Conservation (phyloP, 1,140 invertebrate genomes). For the Brachionus rubens region DNA sequence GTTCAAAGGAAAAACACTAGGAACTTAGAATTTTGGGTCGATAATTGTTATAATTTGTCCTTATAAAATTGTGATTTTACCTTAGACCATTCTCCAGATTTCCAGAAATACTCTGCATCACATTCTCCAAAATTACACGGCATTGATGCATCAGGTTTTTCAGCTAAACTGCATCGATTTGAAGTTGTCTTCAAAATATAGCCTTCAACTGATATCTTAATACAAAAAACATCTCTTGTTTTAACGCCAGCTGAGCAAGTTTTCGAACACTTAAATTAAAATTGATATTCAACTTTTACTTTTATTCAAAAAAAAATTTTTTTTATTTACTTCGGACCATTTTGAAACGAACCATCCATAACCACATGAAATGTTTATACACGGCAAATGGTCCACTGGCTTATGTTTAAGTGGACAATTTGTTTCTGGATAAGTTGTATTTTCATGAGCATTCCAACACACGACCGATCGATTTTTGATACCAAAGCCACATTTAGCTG, state of each 20-base stretch:
- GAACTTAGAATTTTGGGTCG: too few species aligned
- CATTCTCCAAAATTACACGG: conserved; percentile 31
- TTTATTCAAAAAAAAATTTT: background rate
- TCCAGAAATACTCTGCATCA: conserved; percentile 18
- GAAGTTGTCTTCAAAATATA: conserved; percentile 8
- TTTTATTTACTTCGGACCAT: conserved; percentile 19
- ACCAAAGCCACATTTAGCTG: conserved; percentile 38
- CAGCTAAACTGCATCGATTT: background rate
- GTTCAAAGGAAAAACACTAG: too few species aligned
- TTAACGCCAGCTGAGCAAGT: conserved; percentile 20
- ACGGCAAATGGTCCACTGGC: conserved; percentile 20
- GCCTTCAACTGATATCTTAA: conserved; percentile 9
- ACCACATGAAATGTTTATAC: conserved; percentile 20
- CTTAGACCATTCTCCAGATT: conserved; percentile 19
- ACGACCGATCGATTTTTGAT: background rate
- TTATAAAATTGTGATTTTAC: background rate
- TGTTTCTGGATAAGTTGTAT: background rate
- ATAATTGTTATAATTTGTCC: too few species aligned
- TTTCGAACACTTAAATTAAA: conserved; percentile 10
- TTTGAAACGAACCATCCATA: conserved; percentile 43
- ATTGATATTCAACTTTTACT: too few species aligned
- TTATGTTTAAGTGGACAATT: background rate
- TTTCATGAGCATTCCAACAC: conserved; percentile 21
- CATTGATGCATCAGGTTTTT: conserved; percentile 8
- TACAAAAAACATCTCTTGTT: background rate